Base-by-base conservation (phyloP, 2,888 invertebrate genomes). In the Dolichomitus sp. region DNA sequence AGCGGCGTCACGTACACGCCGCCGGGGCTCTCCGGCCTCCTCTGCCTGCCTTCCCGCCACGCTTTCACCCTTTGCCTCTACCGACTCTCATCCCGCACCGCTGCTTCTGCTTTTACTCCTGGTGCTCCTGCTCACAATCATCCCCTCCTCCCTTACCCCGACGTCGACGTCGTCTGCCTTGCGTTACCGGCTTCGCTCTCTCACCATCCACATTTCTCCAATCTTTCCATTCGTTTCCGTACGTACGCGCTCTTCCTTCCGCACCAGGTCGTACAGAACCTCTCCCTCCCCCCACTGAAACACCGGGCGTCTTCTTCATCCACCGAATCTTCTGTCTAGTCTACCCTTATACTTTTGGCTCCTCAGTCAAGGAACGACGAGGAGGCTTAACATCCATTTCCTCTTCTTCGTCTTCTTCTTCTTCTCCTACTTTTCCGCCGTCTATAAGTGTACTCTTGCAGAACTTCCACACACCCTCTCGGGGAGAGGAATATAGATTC, bases 1-100 rank as follows among this genome's bases (percentile, higher is more conserved):
- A 91, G 84, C 84, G 85, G 83, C 88, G 86, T 90, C 90, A 89
- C 90, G 89, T 89, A 87, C 84, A 85, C 83, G 80, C 80, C 83
- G 73, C 75, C 84, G 76, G 79, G 78, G 82, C 73, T 84, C 83
- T 80, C 52, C 12, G 11, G 17, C 40, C 61, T 17, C 70, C 79
- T 75, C 73, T 61, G 40, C 61, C 37, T 68, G 30, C 61, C 37
- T 48, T 73, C 63, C 48, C 79, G 68, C 80, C 65, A 79, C 68
- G 80, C 70, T 77, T 84, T 83, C 68, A 63, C 72, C 76, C 72
- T 76, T 75, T 79, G 74, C 79, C 75, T 52, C 70, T 42, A 83
- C 84, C 85, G 85, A 86, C 78, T 85, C 84, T 86, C 61, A 61
- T 61, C 84, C 37, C 54, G 68, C 57, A 40, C 63, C 57, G 12